A percentile compares a stretch with the other conserved stretches of the same genome.
Conservation (phyloP, 2,797 vertebrate genomes). For the Merluccius polli region DNA sequence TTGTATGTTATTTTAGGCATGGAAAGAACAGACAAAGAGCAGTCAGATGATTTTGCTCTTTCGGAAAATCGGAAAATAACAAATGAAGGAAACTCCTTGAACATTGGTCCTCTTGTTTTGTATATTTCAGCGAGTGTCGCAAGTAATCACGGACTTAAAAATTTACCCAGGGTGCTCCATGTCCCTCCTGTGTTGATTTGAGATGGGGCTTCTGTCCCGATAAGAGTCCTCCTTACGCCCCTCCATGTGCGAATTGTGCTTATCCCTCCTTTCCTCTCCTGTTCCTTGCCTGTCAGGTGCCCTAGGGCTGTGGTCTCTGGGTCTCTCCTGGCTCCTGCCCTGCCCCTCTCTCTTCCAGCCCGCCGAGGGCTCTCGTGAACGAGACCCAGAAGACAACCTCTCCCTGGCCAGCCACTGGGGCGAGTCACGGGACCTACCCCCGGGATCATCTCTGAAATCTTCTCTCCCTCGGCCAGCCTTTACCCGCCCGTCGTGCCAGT, state of each 20-base stretch:
- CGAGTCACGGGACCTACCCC: conserved; percentile 23
- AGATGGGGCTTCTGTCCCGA: conserved; percentile 49
- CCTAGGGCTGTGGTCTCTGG: conserved; percentile 51
- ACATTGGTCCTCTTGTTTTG: not conserved
- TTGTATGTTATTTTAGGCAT: not conserved
- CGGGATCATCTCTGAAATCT: conserved; percentile 40
- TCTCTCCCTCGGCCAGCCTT: conserved; percentile 14
- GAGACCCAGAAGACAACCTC: conserved; percentile 31
- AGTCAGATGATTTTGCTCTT: not conserved
- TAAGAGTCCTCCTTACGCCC: conserved; percentile 43
- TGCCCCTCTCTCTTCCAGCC: conserved; percentile 56
- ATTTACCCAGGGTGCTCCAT: conserved; percentile 63
- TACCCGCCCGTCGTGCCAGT: conserved; percentile 10
- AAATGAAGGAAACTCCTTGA: not conserved
- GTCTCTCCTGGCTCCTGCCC: conserved; percentile 35
- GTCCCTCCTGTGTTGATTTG: conserved; percentile 63
- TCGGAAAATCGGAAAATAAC: not conserved
- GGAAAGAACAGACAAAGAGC: not conserved
- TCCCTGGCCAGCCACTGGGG: conserved; percentile 47
- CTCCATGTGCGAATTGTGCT: conserved; percentile 30
- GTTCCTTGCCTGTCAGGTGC: conserved; percentile 31
- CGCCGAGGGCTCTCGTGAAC: conserved; percentile 34
- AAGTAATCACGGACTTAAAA: conserved; percentile 13
- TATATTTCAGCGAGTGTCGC: not conserved
- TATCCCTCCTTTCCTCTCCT: conserved; percentile 37